Conservation (phyloP, 1,140 invertebrate species). For the Choristoneura fumiferana region DNA sequence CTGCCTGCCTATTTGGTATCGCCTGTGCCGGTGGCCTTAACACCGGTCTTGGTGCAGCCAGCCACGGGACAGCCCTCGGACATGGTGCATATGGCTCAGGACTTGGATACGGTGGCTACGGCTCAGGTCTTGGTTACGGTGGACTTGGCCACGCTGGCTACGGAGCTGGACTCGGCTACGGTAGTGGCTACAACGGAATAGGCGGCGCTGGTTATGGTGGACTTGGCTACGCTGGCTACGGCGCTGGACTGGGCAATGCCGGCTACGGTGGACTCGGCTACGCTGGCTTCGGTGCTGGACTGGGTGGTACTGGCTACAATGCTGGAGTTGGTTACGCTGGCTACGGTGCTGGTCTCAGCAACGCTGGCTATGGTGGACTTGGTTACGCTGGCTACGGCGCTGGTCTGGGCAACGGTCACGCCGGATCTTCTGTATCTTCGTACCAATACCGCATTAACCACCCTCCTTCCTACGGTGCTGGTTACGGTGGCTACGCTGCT, state of each 20-base stretch:
- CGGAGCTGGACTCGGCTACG: conserved; percentile 13
- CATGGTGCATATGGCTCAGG: conserved; percentile 19
- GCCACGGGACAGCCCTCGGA: neutral
- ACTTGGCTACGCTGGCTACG: neutral
- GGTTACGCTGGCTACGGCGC: no score
- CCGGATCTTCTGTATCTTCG: no score
- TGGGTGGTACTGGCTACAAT: conserved; percentile 19
- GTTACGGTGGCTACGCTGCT: conserved; percentile 19
- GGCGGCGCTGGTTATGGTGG: conserved; percentile 14
- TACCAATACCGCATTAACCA: no score
- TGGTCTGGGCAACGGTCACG: no score
- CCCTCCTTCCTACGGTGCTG: neutral
- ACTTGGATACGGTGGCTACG: neutral
- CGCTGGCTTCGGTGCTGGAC: neutral
- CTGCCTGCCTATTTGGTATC: conserved; percentile 33
- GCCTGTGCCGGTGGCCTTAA: conserved; percentile 26
- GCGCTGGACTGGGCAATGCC: conserved; percentile 2
- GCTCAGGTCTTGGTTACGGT: conserved; percentile 12
- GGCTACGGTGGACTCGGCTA: conserved; percentile 14
- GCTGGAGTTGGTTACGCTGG: conserved; percentile 15
- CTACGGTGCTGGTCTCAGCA: neutral
- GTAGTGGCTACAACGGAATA: no score
- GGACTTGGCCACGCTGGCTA: neutral
- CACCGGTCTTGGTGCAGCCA: neutral
- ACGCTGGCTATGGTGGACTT: no score